A percentile compares a stretch with the other conserved stretches of the same genome.
phyloP scores from a whole-genome alignment of 2,797 vertebrate genomes.

The Prionace glauca region DNA sequence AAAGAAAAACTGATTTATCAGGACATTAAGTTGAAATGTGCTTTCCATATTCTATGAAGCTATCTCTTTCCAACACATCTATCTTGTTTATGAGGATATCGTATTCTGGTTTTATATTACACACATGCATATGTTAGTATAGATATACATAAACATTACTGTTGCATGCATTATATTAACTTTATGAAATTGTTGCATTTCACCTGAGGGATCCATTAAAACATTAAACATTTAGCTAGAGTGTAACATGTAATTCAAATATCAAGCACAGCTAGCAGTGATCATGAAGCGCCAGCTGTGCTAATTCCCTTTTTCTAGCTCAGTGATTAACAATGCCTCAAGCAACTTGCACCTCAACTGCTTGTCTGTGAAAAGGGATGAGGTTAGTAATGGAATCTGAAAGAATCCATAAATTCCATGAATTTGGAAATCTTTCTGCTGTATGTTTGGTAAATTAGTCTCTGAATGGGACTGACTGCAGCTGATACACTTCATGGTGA shows the following conservation, averaged over 20 bases:
- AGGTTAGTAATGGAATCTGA: slow-evolving; percentile 8
- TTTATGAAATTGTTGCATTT: slow-evolving; percentile 14
- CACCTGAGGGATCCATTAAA: slow-evolving; percentile 14
- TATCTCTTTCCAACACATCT: not conserved
- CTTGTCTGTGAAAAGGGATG: slow-evolving; percentile 7
- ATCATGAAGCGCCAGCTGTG: not conserved
- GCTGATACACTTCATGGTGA: not conserved
- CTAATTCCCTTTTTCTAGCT: slow-evolving; percentile 9
- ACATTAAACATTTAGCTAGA: slow-evolving; percentile 10
- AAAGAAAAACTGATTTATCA: slow-evolving; percentile 5
- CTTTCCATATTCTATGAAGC: not conserved
- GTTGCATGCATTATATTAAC: not conserved
- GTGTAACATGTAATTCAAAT: slow-evolving; percentile 11
- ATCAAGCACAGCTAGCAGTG: not conserved
- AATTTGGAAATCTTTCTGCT: slow-evolving; percentile 28
- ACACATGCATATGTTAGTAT: not conserved
- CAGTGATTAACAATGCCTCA: not conserved
- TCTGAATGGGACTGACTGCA: slow-evolving; percentile 15
- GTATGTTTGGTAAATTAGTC: not conserved
- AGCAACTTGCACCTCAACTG: slow-evolving; percentile 6
- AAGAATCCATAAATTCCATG: not conserved
- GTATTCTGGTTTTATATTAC: not conserved
- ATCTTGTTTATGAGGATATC: not conserved
- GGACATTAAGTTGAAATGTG: not conserved
- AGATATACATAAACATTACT: not conserved